A percentile compares a stretch with the other conserved stretches of the same genome.
phyloP scores from a whole-genome alignment of 2,797 vertebrate genomes.

The Bradypodion pumilum region DNA sequence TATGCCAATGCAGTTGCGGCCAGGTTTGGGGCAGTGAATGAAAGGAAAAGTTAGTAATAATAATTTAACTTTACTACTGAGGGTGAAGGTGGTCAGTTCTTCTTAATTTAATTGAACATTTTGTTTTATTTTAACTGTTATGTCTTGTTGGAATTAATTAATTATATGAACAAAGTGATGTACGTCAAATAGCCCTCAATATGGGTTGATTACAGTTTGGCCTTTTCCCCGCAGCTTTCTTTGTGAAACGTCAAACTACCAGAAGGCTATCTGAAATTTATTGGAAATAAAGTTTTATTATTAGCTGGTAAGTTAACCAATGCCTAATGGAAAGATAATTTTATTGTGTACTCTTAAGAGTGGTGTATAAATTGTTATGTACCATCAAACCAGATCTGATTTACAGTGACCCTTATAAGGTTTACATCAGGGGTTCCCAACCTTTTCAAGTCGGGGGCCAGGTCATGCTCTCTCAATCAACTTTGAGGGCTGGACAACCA shows the following conservation, averaged over 20 bases:
- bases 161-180: background rate
- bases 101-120: background rate
- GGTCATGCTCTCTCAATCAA: no score
- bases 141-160: background rate
- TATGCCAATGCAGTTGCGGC: background rate
- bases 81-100: no score
- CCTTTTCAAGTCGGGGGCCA: no score
- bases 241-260: conserved; percentile 60
- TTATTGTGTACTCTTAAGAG: no score
- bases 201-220: conserved; percentile 14
- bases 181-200: background rate
- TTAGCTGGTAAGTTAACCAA: conserved; percentile 67
- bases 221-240: conserved; percentile 65
- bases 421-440: no score
- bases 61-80: background rate
- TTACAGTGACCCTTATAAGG: no score
- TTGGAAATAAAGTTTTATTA: conserved; percentile 34
- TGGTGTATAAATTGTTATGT: no score
- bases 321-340: no score
- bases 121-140: background rate
- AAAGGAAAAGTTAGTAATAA: background rate
- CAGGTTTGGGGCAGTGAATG: background rate
- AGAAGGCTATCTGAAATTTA: conserved; percentile 30
- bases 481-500: no score
- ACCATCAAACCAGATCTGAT: no score